Base-by-base conservation (phyloP, 2,113 vertebrate genomes). In the Eudyptes chrysolophus region DNA sequence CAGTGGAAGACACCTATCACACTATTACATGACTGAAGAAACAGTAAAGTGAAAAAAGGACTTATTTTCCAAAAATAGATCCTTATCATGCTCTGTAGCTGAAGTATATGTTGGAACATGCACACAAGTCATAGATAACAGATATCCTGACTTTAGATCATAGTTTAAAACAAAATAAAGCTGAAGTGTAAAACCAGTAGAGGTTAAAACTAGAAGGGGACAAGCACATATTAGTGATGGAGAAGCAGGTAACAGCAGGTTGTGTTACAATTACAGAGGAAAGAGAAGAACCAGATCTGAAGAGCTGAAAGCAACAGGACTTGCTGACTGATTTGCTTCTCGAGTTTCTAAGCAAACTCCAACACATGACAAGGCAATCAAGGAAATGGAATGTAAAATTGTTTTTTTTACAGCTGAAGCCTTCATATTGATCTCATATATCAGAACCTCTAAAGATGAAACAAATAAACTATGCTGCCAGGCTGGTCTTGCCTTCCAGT, bases 231-330 rank as follows among this genome's bases (percentile, higher is more conserved):
- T 34, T 15, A 18, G 61, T 26, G 57, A 34, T 26, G 30, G 38
- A 85, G 44, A 40, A 88, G 40, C 36, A 83, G 51, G 70, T 27
- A 57, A n/a, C 6, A 22, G 52, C 61, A 60, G 29, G 34, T 49
- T 3, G 0, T 44, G 46, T 49, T 71, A 44, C 32, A 25, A 34
- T 12, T 21, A 22, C 0, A 1, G 32, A 51, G 46, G 46, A 55
- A 51, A 36, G n/a, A 64, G 30, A 84, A 77, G 54, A 74, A 25
- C 8, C 46, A 51, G 38, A 64, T 36, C 77, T 26, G 62, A 84
- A 64, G 18, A 77, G 21, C 7, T 84, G 38, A 44, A 71, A 84
- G 77, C 38, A 81, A 7, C 13, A 90, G 34, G 44, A 55, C 19
- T 49, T 78, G n/a, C 26, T 78, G 65, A 42, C 25, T 46, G 64